Evolutionary conservation across 92 coral and sea anemone genomes (phyloP).

Genomic region (Epizoanthus illoricatus): DNA sequence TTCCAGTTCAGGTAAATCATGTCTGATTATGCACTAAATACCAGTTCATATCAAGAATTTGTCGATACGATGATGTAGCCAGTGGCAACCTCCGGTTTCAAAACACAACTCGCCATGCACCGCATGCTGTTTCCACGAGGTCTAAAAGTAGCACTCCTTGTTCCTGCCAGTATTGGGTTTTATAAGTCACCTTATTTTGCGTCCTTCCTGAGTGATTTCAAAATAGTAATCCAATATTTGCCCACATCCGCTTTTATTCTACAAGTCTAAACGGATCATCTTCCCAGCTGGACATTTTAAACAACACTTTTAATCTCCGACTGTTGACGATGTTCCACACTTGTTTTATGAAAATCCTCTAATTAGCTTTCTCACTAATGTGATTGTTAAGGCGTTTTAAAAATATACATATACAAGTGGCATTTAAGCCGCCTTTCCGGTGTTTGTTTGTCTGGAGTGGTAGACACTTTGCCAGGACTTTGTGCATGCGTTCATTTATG

Average conservation of each 20-base stretch:
- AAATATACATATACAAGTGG: neutral
- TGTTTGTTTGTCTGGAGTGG: neutral
- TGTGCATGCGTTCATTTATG: too few relatives aligned
- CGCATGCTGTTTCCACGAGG: too few relatives aligned
- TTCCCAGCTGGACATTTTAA: constrained; percentile 6
- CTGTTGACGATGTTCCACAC: constrained; percentile 10
- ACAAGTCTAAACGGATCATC: neutral
- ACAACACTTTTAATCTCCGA: neutral
- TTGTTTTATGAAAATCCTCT: constrained; percentile 15
- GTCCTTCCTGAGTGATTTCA: neutral
- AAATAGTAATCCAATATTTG: constrained; percentile 2
- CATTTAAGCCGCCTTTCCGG: constrained; percentile 1
- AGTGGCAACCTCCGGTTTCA: too few relatives aligned
- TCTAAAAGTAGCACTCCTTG: too few relatives aligned
- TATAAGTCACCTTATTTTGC: neutral
- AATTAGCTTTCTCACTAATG: constrained; percentile 13
- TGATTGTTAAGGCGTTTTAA: neutral
- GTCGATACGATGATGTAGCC: too few relatives aligned
- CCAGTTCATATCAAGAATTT: too few relatives aligned
- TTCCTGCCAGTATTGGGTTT: neutral
- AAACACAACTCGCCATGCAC: too few relatives aligned
- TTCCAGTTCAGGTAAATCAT: too few relatives aligned
- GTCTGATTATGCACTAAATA: too few relatives aligned
- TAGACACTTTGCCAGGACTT: too few relatives aligned
- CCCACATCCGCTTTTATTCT: neutral